These are phyloP conservation scores for Montifringilla adamsi DNA, from an alignment of 2,113 vertebrate genomes.

Conservation along the genomic window DNA sequence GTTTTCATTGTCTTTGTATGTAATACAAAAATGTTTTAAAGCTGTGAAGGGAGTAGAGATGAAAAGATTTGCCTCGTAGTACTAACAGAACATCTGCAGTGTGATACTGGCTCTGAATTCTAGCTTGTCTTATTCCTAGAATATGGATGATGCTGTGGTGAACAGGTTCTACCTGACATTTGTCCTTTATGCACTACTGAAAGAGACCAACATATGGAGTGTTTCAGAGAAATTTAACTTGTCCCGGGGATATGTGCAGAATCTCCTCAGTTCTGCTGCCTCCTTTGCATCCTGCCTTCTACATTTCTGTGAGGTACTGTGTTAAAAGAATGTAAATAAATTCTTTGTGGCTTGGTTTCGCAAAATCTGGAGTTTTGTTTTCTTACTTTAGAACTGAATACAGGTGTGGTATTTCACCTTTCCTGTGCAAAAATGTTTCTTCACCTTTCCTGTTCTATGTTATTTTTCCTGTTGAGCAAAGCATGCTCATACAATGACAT, in stretches of 20 bases:
- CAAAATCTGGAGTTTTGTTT: not conserved
- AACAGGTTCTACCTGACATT: constrained; percentile 86
- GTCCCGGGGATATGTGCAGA: constrained; percentile 88
- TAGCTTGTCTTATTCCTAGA: constrained; percentile 69
- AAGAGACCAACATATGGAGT: constrained; percentile 86
- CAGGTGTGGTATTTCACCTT: not conserved
- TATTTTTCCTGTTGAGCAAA: not conserved
- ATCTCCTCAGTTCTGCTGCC: constrained; percentile 84
- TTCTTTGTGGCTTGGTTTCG: not conserved
- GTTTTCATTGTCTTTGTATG: not conserved
- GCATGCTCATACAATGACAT: not conserved
- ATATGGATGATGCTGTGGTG: constrained; percentile 73
- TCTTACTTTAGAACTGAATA: not conserved
- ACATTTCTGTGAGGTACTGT: constrained; percentile 90
- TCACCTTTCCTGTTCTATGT: not conserved
- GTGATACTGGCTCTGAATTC: not conserved
- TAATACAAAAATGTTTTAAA: not conserved
- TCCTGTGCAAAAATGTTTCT: not conserved
- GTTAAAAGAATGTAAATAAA: not conserved
- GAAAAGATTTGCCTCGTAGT: not conserved
- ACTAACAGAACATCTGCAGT: not conserved
- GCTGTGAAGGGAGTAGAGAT: not conserved
- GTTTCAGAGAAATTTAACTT: constrained; percentile 87
- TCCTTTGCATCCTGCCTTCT: constrained; percentile 89
- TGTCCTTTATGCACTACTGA: constrained; percentile 85